phyloP scores from a whole-genome alignment of 1,140 invertebrate species.

The Lasaia peninsularis region DNA sequence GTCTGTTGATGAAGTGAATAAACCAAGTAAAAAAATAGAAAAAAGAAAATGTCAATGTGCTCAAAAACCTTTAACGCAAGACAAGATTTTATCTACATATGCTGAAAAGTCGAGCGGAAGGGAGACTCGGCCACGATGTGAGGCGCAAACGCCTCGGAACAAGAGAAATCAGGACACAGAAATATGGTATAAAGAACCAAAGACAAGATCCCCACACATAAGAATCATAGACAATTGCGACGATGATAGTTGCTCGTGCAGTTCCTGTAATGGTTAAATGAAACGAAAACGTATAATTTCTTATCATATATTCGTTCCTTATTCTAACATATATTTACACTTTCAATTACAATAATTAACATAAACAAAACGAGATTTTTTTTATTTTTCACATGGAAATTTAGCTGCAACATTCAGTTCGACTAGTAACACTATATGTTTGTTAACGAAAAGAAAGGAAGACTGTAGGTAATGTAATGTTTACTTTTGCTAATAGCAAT shows the following conservation, averaged over 20 bases:
- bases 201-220: neutral
- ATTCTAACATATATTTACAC: slow-evolving; percentile 68
- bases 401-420: slow-evolving; percentile 14
- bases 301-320: slow-evolving; percentile 72
- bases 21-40: slow-evolving; percentile 14
- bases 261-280: neutral
- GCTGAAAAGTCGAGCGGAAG: slow-evolving; percentile 27
- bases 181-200: slow-evolving; percentile 3
- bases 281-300: slow-evolving; percentile 56
- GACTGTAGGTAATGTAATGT: slow-evolving; percentile 36
- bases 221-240: neutral
- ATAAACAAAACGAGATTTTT: slow-evolving; percentile 66
- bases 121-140: slow-evolving; percentile 12
- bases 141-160: slow-evolving; percentile 28
- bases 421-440: slow-evolving; percentile 38
- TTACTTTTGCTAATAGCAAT: slow-evolving; percentile 41
- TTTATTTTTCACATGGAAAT: slow-evolving; percentile 33
- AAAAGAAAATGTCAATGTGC: slow-evolving; percentile 28
- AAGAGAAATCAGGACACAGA: slow-evolving; percentile 15
- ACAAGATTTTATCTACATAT: slow-evolving; percentile 43
- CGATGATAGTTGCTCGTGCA: neutral
- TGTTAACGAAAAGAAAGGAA: slow-evolving; percentile 36
- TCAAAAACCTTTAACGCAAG: slow-evolving; percentile 19
- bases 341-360: slow-evolving; percentile 64
- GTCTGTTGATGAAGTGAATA: slow-evolving; percentile 31